These are phyloP conservation scores for Gymnocephalus cernua DNA, from an alignment of 2,113 vertebrate genomes.

Conservation along the genomic window DNA sequence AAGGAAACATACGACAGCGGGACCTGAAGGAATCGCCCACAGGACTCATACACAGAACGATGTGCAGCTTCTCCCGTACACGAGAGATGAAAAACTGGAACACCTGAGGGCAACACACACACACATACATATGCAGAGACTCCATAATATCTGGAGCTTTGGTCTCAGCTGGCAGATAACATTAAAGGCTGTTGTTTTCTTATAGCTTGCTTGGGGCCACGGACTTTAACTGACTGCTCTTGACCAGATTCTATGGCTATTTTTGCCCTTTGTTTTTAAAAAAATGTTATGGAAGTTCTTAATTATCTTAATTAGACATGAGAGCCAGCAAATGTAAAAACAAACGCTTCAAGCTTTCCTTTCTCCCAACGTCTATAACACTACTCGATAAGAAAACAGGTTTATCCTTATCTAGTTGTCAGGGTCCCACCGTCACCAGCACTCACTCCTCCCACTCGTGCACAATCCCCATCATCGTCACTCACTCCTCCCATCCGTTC, in stretches of 20 bases:
- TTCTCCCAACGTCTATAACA: too few relatives aligned
- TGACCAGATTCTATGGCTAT: neutral
- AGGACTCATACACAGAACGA: conserved; percentile 89
- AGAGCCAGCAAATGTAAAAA: too few relatives aligned
- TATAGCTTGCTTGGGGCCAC: neutral
- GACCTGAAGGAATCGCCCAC: conserved; percentile 89
- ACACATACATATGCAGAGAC: neutral
- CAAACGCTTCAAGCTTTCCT: too few relatives aligned
- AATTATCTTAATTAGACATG: neutral
- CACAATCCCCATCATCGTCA: too few relatives aligned
- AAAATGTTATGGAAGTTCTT: neutral
- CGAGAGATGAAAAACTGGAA: conserved; percentile 89
- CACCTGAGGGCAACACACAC: conserved; percentile 70
- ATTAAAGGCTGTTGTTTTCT: conserved; percentile 31
- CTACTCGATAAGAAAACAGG: too few relatives aligned
- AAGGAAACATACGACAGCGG: conserved; percentile 90
- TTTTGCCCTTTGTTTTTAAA: neutral
- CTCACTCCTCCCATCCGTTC: too few relatives aligned
- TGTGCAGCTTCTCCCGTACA: conserved; percentile 89
- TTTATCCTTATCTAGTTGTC: too few relatives aligned
- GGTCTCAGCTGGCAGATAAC: conserved; percentile 17
- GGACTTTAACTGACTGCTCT: conserved; percentile 6
- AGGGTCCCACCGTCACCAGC: too few relatives aligned
- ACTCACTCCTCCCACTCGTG: too few relatives aligned
- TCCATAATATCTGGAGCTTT: neutral